These are phyloP conservation scores for Esperia sulphurella DNA, from an alignment of 2,888 invertebrate species.

Conservation along the genomic window DNA sequence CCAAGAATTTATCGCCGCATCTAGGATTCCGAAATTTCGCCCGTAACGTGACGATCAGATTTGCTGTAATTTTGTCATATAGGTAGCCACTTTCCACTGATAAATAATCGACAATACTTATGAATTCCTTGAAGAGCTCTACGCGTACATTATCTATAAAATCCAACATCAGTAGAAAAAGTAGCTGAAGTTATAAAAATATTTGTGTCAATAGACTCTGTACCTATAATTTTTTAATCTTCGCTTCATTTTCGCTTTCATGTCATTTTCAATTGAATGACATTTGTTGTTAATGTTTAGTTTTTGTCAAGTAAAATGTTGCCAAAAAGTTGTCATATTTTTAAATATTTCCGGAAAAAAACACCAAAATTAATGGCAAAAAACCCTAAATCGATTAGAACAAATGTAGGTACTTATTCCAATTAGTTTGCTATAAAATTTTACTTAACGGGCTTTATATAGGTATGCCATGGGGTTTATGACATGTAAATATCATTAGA, in stretches of 20 bases:
- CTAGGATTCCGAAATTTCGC: conserved; percentile 45
- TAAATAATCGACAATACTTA: conserved; percentile 50
- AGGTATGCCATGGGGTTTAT: too few relatives aligned
- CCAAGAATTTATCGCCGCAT: conserved; percentile 51
- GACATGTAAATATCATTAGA: too few relatives aligned
- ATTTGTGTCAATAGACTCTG: background rate
- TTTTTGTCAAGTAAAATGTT: too few relatives aligned
- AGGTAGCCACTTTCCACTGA: conserved; percentile 45
- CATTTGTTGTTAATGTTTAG: background rate
- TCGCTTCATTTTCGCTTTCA: background rate
- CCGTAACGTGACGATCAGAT: conserved; percentile 48
- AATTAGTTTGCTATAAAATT: too few relatives aligned
- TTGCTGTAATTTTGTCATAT: conserved; percentile 60
- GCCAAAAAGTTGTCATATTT: too few relatives aligned
- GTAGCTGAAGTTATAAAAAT: background rate
- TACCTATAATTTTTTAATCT: background rate
- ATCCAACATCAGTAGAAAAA: conserved; percentile 42
- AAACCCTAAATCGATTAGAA: too few relatives aligned
- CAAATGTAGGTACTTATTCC: too few relatives aligned
- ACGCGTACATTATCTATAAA: conserved; percentile 45
- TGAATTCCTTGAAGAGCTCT: conserved; percentile 46
- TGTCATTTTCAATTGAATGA: background rate
- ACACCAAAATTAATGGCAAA: too few relatives aligned
- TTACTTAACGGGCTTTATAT: too few relatives aligned
- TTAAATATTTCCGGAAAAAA: too few relatives aligned